A percentile compares a stretch with the other conserved stretches of the same genome.
These are phyloP conservation scores for Pao palembangensis DNA, from an alignment of 2,113 vertebrate species.

Conservation along the genomic window DNA sequence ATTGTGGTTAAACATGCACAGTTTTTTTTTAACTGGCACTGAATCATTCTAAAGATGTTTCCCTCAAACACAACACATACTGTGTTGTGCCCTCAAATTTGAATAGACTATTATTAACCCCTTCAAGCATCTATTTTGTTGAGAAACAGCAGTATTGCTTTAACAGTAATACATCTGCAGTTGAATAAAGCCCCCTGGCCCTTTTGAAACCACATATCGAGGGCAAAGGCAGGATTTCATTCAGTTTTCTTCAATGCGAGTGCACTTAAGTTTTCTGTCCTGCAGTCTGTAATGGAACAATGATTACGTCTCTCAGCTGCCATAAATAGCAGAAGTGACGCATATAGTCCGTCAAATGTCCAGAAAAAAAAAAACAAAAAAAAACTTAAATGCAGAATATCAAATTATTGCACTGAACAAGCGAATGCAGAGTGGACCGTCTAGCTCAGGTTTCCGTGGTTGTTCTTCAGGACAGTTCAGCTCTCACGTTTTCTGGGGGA, in stretches of 20 bases:
- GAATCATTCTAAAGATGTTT: too few species aligned
- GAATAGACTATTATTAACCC: neutral
- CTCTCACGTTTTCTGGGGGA: neutral
- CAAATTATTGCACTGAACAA: conserved; percentile 46
- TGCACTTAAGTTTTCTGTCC: conserved; percentile 53
- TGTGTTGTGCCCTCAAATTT: conserved; percentile 1
- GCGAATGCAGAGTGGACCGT: conserved; percentile 3
- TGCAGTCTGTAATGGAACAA: conserved; percentile 44
- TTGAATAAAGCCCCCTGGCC: neutral
- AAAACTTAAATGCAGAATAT: conserved; percentile 43
- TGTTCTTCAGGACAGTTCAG: neutral
- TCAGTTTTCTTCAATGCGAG: neutral
- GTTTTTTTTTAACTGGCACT: too few species aligned
- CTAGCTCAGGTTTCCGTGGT: neutral
- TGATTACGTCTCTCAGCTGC: conserved; percentile 49
- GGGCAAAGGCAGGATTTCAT: neutral
- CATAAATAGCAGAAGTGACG: conserved; percentile 67
- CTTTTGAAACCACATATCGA: neutral
- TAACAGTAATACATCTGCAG: neutral
- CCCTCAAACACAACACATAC: neutral
- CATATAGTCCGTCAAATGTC: conserved; percentile 60
- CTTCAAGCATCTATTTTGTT: neutral
- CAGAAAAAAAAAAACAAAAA: conserved; percentile 15
- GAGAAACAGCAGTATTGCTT: neutral
- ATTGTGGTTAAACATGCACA: too few species aligned